Base-by-base conservation (phyloP, 2,113 vertebrate species). In the Onychostruthus taczanowskii region DNA sequence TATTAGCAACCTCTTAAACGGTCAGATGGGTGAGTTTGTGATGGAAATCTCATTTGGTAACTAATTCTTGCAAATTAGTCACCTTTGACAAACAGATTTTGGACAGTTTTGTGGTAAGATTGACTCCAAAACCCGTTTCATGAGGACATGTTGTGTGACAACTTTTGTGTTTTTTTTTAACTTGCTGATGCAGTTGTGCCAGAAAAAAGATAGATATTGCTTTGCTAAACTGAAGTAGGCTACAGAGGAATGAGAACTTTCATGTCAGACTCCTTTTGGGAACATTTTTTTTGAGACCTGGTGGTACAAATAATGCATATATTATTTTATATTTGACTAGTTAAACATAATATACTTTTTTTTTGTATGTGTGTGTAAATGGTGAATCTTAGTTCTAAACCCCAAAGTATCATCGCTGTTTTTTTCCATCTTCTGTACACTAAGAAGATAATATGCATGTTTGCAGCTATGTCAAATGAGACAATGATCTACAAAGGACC, bases 341-440 rank as follows among this genome's bases (percentile, higher is more conserved):
- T 78, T 26, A 81, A 74, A 50, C 2, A 1, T 76, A 58, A 44
- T 56, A 46, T 5, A 39, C 15, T 9, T 47, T 61, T 62, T 43
- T 27, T 39, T 50, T 59, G 35, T 79, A 31, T 37, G 37, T 37
- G 37, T 64, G 22, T 62, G 26, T 67, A 58, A 66, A 62, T 58
- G 19, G 11, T 64, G 21, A 62, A 10, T 30, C 27, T 64, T 58
- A 44, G 16, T 74, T 84, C 61, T 74, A 84, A 84, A 56, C n/a
- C 7, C 11, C 15, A 14, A 63, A 59, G 11, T 68, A 55, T 37
- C 31, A 59, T 52, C 0, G 0, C 13, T 61, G 13, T 0, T 46
- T 87, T 84, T 79, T 58, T 63, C 33, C 3, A 10, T 84, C 44
- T 79, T 15, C 43, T 35, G 10, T 63, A 11, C 10, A 39, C 49